Percentiles rank a stretch among this genome's conserved stretches.
These are phyloP conservation scores for Microctonus aethiopoides DNA, from an alignment of 2,888 invertebrate species.

Conservation along the genomic window DNA sequence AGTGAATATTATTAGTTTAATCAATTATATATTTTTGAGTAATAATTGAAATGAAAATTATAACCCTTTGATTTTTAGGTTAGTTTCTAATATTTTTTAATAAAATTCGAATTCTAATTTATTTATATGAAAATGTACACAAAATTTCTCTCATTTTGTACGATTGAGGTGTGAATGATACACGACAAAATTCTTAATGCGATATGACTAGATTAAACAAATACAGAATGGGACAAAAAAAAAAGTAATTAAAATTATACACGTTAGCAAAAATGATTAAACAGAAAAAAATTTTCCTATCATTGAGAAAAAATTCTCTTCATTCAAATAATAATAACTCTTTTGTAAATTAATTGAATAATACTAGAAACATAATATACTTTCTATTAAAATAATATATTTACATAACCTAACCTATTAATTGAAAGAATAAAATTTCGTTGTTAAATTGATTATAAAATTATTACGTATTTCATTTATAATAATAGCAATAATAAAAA, in stretches of 20 bases:
- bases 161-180: neutral
- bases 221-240: conserved; percentile 1
- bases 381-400: neutral
- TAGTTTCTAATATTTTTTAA: too few relatives aligned
- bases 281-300: neutral
- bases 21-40: too few relatives aligned
- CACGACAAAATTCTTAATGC: neutral
- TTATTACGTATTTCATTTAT: too few relatives aligned
- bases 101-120: neutral
- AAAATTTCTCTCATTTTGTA: neutral
- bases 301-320: too few relatives aligned
- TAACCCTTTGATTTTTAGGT: too few relatives aligned
- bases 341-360: neutral
- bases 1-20: too few relatives aligned
- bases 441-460: too few relatives aligned
- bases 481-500: too few relatives aligned
- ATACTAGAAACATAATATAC: neutral
- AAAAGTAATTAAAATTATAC: neutral
- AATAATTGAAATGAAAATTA: too few relatives aligned
- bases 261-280: neutral
- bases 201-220: conserved; percentile 21
- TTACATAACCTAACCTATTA: neutral
- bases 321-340: neutral
- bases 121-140: neutral
- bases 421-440: neutral